These are phyloP conservation scores for Acropora tenuis DNA, from an alignment of 64 coral and sea anemone species.

Conservation along the genomic window DNA sequence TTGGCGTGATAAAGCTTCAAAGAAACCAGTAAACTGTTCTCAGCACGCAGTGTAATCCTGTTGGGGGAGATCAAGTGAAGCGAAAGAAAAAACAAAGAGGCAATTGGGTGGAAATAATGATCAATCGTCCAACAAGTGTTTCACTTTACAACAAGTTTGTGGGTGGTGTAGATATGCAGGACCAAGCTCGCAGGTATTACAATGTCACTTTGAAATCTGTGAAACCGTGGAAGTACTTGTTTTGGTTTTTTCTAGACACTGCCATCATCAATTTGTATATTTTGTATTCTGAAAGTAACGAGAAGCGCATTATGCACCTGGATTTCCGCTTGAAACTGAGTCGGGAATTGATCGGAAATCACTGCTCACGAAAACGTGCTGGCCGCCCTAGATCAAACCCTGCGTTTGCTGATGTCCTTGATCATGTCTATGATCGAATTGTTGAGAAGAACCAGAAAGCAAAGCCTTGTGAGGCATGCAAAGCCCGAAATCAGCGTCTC, in stretches of 20 bases:
- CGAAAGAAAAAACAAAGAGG: slow-evolving; percentile 24
- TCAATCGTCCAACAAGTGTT: slow-evolving; percentile 11
- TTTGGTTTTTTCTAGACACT: background rate
- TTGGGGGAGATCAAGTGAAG: slow-evolving; percentile 22
- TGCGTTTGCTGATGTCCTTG: background rate
- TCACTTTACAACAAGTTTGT: slow-evolving; percentile 29
- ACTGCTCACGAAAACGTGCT: background rate
- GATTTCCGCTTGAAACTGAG: background rate
- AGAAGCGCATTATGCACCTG: background rate
- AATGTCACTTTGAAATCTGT: slow-evolving; percentile 15
- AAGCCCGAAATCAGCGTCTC: background rate
- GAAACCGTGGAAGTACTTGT: background rate
- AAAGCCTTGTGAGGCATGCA: background rate
- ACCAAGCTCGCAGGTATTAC: slow-evolving; percentile 37
- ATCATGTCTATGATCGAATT: background rate
- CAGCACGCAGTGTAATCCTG: slow-evolving; percentile 23
- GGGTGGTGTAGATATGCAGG: slow-evolving; percentile 41
- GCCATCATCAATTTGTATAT: background rate
- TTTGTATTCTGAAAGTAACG: background rate
- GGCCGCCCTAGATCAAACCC: background rate
- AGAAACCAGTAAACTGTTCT: slow-evolving; percentile 60
- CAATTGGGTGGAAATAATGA: background rate
- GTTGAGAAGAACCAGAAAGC: background rate
- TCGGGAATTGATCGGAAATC: background rate
- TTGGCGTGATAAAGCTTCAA: slow-evolving; percentile 56